These are phyloP conservation scores for Teleogryllus occipitalis DNA, from an alignment of 1,140 invertebrate genomes.

Conservation along the genomic window DNA sequence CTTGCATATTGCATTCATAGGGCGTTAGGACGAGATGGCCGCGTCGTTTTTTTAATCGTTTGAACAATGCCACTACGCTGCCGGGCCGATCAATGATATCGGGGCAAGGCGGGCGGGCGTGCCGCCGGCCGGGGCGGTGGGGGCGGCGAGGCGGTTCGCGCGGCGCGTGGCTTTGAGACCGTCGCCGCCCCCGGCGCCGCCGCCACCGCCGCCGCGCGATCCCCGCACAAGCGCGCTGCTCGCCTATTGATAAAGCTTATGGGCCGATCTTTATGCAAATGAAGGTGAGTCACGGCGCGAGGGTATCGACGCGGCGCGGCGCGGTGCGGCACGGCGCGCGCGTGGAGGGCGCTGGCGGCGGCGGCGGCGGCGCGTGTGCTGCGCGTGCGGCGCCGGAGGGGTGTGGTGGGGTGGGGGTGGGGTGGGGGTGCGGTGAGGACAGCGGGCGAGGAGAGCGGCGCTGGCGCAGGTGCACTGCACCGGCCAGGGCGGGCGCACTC, in stretches of 20 bases:
- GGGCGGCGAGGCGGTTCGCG: constrained; percentile 4
- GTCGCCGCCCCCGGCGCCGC: too few species aligned
- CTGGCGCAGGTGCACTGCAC: neutral
- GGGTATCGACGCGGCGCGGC: neutral
- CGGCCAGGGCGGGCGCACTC: too few species aligned
- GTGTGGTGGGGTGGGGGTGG: neutral
- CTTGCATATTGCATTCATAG: neutral
- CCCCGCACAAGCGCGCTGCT: too few species aligned
- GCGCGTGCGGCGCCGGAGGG: neutral
- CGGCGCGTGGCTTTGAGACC: neutral
- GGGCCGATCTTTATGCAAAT: constrained; percentile 14
- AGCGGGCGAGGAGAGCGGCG: constrained; percentile 12
- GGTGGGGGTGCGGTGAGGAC: neutral
- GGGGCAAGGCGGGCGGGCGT: neutral
- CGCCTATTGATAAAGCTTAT: constrained; percentile 12
- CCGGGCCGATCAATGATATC: neutral
- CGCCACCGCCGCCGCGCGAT: too few species aligned
- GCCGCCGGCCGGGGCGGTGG: neutral
- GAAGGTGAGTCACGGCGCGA: neutral
- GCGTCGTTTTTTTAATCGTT: neutral
- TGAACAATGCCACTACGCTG: neutral
- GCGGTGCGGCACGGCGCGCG: neutral
- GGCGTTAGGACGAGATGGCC: neutral
- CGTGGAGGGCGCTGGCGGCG: neutral
- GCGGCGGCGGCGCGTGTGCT: neutral